Evolutionary conservation across 2,797 vertebrate genomes (phyloP).

Genomic region (Tragelaphus oryx): DNA sequence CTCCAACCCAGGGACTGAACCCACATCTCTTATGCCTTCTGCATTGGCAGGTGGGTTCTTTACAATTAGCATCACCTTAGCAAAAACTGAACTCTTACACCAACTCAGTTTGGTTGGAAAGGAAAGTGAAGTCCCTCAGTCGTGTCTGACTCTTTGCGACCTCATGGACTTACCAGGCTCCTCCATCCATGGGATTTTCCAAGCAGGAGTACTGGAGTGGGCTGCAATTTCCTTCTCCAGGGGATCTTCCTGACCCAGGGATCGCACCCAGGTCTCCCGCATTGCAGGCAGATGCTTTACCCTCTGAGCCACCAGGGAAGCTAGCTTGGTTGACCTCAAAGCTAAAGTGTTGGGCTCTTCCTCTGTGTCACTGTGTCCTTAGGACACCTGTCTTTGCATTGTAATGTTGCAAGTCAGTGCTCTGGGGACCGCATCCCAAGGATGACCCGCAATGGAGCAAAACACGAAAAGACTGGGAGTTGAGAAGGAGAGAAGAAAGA

Average conservation of each 20-base stretch:
- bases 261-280: accelerated
- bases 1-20: neutral
- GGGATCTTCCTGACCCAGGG: neutral
- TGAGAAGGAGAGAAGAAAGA: neutral
- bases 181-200: neutral
- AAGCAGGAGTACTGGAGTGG: neutral
- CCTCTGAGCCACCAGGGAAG: neutral
- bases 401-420: neutral
- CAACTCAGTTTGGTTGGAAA: neutral
- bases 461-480: neutral
- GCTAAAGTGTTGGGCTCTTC: neutral
- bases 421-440: neutral
- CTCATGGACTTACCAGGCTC: neutral
- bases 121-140: neutral
- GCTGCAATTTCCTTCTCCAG: neutral
- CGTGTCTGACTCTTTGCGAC: neutral
- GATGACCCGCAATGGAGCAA: neutral
- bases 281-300: neutral
- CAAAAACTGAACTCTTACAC: neutral
- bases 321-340: neutral
- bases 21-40: no score
- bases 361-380: neutral
- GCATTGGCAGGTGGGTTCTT: no score
- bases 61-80: no score
- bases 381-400: neutral